A percentile compares a stretch with the other conserved stretches of the same genome.
Conservation (phyloP, 2,797 vertebrate species). For the Enoplosus armatus region DNA sequence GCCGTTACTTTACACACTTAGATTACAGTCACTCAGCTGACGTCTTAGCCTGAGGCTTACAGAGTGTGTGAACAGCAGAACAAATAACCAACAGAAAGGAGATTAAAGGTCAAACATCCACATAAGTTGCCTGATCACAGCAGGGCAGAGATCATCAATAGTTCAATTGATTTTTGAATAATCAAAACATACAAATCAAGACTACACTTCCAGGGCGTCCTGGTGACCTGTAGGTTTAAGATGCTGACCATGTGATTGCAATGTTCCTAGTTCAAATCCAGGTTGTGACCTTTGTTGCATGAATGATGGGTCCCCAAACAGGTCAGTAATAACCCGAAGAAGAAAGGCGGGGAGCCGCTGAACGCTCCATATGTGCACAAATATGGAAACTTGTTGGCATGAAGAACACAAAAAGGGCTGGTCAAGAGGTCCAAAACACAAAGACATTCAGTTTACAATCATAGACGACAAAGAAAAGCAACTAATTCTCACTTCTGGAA, state of each 20-base stretch:
- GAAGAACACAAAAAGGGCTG: too few relatives aligned
- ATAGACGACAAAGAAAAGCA: too few relatives aligned
- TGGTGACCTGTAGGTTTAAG: background rate
- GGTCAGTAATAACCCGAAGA: background rate
- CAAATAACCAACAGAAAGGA: background rate
- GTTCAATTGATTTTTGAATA: background rate
- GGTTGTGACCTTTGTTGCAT: too few relatives aligned
- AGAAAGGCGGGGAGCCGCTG: background rate
- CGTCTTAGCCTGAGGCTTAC: background rate
- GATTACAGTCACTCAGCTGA: constrained; percentile 25
- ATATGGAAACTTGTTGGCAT: background rate
- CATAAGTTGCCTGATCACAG: background rate
- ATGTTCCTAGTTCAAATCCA: background rate
- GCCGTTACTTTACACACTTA: background rate
- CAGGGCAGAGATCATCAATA: background rate
- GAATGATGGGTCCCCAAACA: too few relatives aligned
- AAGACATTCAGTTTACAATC: too few relatives aligned
- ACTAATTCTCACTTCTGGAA: too few relatives aligned
- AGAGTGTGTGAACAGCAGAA: constrained; percentile 11
- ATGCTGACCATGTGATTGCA: too few relatives aligned
- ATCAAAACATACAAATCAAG: background rate
- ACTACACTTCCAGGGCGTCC: background rate
- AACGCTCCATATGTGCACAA: background rate
- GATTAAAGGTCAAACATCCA: constrained; percentile 1
- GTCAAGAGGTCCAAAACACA: too few relatives aligned